A percentile compares a stretch with the other conserved stretches of the same genome.
Evolutionary conservation across 2,113 vertebrate species (phyloP).

Genomic region (Patagioenas fasciata): DNA sequence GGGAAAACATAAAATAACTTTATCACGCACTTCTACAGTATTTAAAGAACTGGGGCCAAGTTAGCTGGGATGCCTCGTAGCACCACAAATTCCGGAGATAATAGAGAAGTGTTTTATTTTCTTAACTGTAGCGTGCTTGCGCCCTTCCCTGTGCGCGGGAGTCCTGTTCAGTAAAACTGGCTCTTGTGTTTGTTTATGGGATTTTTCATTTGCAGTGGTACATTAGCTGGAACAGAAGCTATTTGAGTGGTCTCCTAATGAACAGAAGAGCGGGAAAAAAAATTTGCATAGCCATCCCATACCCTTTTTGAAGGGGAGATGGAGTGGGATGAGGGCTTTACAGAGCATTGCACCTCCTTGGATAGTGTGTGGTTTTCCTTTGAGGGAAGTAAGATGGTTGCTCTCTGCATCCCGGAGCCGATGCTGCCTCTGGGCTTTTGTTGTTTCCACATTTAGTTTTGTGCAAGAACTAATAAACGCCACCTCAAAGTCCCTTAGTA

Average conservation of each 20-base stretch:
- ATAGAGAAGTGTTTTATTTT: not conserved
- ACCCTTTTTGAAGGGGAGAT: not conserved
- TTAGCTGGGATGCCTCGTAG: not conserved
- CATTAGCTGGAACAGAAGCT: not conserved
- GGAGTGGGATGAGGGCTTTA: not conserved
- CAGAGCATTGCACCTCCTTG: accelerated
- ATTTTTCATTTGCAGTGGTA: not conserved
- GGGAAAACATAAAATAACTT: not conserved
- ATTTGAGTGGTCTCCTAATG: not conserved
- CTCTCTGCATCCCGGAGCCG: not conserved
- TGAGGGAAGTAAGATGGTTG: not conserved
- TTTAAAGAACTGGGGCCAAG: not conserved
- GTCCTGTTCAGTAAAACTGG: not conserved
- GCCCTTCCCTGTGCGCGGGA: not conserved
- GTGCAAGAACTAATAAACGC: not conserved
- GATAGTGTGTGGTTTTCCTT: accelerated
- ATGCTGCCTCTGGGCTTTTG: not conserved
- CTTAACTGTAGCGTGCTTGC: accelerated
- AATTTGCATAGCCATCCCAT: not conserved
- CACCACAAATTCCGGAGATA: not conserved
- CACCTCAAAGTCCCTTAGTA: not conserved
- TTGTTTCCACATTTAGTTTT: not conserved
- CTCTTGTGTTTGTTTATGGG: not conserved
- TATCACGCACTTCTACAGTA: not conserved
- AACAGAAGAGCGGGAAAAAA: not conserved